Conservation (phyloP, 2,113 vertebrate species). For the Cryptoleucopteryx plumbea region DNA sequence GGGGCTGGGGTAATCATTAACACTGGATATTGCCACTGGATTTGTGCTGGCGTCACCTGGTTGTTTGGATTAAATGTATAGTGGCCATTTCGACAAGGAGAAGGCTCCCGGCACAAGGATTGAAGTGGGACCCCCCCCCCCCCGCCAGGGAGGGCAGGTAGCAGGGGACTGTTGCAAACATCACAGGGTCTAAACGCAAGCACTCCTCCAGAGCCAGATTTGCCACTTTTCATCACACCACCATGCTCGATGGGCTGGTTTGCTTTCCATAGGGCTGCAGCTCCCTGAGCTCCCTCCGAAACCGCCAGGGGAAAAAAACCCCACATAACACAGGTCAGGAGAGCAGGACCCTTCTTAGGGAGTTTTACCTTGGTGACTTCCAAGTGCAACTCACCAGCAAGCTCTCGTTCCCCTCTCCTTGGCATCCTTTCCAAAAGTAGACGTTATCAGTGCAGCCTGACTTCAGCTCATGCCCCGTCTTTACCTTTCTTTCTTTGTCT, state of each 20-base stretch:
- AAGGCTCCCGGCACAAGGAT: not conserved
- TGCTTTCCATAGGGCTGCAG: not conserved
- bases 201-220: not conserved
- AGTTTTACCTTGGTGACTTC: not conserved
- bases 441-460: not conserved
- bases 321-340: not conserved
- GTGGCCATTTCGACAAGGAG: constrained; percentile 1
- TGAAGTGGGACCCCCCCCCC: not conserved
- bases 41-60: constrained; percentile 63
- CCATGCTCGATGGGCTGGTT: not conserved
- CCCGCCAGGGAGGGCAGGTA: not conserved
- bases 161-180: not conserved
- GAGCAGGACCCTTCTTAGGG: not conserved
- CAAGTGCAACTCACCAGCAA: not conserved
- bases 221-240: not conserved
- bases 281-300: not conserved
- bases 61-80: constrained; percentile 56
- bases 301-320: not conserved
- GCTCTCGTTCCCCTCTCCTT: not conserved
- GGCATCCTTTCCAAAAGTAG: not conserved
- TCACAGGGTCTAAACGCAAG: not conserved
- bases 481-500: constrained; percentile 12
- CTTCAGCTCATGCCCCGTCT: not conserved
- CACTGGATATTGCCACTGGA: not conserved
- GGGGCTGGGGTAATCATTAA: constrained; percentile 66